Conservation (phyloP, 2,888 invertebrate species). For the Eristalis intricaria region DNA sequence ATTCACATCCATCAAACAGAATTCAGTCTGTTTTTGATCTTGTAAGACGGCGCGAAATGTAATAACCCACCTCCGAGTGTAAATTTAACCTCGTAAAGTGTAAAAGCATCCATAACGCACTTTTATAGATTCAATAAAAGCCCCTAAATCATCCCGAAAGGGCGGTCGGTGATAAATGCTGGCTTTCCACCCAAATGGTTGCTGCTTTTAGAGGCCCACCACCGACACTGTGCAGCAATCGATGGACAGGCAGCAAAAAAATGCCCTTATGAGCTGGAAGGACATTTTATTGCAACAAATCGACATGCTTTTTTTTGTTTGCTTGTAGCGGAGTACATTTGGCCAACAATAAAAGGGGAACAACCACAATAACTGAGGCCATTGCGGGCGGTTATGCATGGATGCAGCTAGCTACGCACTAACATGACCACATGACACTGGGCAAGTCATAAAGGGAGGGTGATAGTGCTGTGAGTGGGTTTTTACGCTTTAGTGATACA, state of each 20-base stretch:
- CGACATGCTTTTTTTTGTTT: not conserved
- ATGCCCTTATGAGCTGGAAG: not conserved
- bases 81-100: slow-evolving; percentile 20
- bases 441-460: not conserved
- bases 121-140: slow-evolving; percentile 27
- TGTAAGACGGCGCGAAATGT: not conserved
- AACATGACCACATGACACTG: not conserved
- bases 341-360: slow-evolving; percentile 17
- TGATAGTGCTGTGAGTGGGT: not conserved
- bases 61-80: slow-evolving; percentile 1
- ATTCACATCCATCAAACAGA: not conserved
- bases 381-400: not conserved
- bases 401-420: not conserved
- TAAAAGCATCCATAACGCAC: slow-evolving; percentile 29
- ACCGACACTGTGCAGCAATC: not conserved
- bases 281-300: slow-evolving; percentile 19
- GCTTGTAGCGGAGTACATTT: not conserved
- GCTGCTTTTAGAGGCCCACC: not conserved
- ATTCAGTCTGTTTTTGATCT: not conserved
- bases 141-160: not conserved
- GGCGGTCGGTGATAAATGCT: not conserved
- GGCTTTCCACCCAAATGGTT: not conserved
- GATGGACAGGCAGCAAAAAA: not conserved
- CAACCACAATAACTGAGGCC: not conserved
- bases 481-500: not conserved